These are phyloP conservation scores for Ferrisia virgata DNA, from an alignment of 2,888 invertebrate genomes.

Conservation along the genomic window DNA sequence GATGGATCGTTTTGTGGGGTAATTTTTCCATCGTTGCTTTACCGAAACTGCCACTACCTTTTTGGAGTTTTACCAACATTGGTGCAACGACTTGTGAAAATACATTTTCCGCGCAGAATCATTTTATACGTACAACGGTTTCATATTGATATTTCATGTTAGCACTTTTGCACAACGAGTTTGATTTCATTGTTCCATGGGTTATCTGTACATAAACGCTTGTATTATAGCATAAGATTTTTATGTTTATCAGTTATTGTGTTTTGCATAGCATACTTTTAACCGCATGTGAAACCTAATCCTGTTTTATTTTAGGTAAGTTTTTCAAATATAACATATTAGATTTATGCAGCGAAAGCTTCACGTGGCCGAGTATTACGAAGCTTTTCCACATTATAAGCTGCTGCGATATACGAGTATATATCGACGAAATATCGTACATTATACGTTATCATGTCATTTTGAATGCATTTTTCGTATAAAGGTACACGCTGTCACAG, in stretches of 20 bases:
- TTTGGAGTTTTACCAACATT: neutral
- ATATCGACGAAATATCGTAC: too few species aligned
- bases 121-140: neutral
- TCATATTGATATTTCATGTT: constrained; percentile 40
- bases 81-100: constrained; percentile 31
- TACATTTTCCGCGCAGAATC: constrained; percentile 42
- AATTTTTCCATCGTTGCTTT: neutral
- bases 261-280: neutral
- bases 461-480: too few species aligned
- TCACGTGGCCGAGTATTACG: too few species aligned
- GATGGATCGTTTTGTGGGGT: neutral
- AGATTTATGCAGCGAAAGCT: neutral
- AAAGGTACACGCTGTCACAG: too few species aligned
- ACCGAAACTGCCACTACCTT: neutral
- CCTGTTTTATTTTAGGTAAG: constrained; percentile 28
- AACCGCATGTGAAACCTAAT: constrained; percentile 5
- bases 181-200: constrained; percentile 19
- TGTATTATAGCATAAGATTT: constrained; percentile 34
- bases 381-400: too few species aligned
- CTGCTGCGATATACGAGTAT: too few species aligned
- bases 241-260: constrained; percentile 26
- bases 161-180: constrained; percentile 33
- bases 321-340: neutral
- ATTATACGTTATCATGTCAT: too few species aligned
- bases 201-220: constrained; percentile 34